Evolutionary conservation across 2,888 invertebrate genomes (phyloP), one percentile per base, ranked within the genome.

Genomic region (Idaea biselata): DNA sequence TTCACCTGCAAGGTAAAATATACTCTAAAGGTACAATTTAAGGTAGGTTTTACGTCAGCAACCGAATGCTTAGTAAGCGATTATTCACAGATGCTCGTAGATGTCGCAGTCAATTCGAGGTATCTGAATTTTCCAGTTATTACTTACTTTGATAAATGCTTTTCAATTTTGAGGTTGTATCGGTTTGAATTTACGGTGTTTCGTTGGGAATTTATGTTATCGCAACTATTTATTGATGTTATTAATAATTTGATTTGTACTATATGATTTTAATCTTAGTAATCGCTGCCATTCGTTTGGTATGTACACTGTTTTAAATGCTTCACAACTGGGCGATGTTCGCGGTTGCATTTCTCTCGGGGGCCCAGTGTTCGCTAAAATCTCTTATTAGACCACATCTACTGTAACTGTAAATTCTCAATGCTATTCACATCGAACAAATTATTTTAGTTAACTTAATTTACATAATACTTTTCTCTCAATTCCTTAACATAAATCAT

Each of bases 11-110:
- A 60, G 61, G 60, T 8, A 73, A 72, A 70, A 8, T 55, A 11
- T 44, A 44, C 44, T 44, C 44, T 44, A 44, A 7, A 8, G 0
- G 11, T 14, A 44, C 44, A 14, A 8, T 14, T 44, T 8, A 7
- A 14, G 44, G 44, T 44, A 44, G 8, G 44, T 44, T 65, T 67
- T 71, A 0, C 60, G 18, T 16, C 56, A 32, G 55, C 59, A 32
- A 53, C 18, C 56, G 55, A 70, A 72, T 68, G 67, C 66, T 68
- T 65, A 64, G 56, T 59, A 63, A 63, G 60, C 71, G 68, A 74
- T 78, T 75, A 74, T 76, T 68, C 70, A 68, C 65, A 65, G 69
- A 68, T 74, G 74, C 75, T 72, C 73, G 71, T 68, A 70, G 70
- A 72, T 68, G 73, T 74, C 71, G 71, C 63, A 72, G 74, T 73